Base-by-base conservation (phyloP, 2,113 vertebrate species). In the Corapipo altera region DNA sequence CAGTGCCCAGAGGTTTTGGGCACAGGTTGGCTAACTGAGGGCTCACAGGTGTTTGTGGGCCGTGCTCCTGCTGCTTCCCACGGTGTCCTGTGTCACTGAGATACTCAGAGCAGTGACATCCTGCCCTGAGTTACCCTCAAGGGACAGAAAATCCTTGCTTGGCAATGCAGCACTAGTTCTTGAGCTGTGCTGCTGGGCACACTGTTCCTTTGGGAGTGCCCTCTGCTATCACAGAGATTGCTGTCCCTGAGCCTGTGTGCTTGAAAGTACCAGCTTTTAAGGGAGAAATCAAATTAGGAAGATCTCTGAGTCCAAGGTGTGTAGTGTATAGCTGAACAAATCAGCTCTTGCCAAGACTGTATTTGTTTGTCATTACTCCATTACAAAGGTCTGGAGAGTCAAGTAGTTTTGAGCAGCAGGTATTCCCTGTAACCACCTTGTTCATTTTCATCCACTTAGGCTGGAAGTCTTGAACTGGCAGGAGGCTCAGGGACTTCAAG, bases 31-130 rank as follows among this genome's bases (percentile, higher is more conserved):
- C 39, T 57, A 22, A 18, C 26, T 15, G 22, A 20, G 55, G 28
- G 39, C 57, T 66, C 9, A 1, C 21, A 24, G 27, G 19, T 78
- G 33, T 28, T 35, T 28, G 24, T 44, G 43, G 61, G 46, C 39
- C 0, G 0, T 46, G 30, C 21, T 58, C 21, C 27, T 57, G 35
- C 18, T 65, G 62, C 54, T 44, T 58, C 72, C 10, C 17, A 30
- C 21, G 5, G 5, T 58, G 12, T 58, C 27, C 6, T 14, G 15
- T 79, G 48, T 69, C 54, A 37, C 67, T 0, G 6, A 39, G 49
- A 16, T 48, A 49, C 58, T 70, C 2, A 0, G 48, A 54, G 28
- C 48, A 65, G 64, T 37, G 41, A 33, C 0, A 0, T 39, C 21
- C 27, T 76, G 33, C 35, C 16, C 51, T 78, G 5, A 2, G 0